A percentile compares a stretch with the other conserved stretches of the same genome.
Evolutionary conservation across 2,113 vertebrate species (phyloP).

Genomic region (Sprattus sprattus): DNA sequence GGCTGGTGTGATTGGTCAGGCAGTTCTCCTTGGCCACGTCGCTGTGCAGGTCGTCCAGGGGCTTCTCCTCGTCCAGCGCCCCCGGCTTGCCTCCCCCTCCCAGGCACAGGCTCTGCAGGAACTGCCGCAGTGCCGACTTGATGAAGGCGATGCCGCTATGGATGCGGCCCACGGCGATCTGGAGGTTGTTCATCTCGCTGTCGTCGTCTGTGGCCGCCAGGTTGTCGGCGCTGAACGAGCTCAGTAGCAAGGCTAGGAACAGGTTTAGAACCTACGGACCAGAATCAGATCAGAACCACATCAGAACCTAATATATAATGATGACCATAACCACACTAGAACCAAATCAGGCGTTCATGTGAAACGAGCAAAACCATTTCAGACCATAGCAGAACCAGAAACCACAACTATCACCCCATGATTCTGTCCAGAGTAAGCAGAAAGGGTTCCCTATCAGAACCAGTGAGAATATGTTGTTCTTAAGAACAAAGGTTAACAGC

Average conservation of each 20-base stretch:
- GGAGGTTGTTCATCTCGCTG: constrained; percentile 97
- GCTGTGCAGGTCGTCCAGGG: constrained; percentile 86
- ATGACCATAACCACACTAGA: too few relatives aligned
- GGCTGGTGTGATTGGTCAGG: constrained; percentile 81
- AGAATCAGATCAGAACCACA: constrained; percentile 2
- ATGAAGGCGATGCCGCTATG: constrained; percentile 84
- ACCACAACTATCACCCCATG: too few relatives aligned
- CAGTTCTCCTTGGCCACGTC: constrained; percentile 85
- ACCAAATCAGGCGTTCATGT: too few relatives aligned
- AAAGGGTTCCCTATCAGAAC: background rate
- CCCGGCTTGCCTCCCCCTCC: constrained; percentile 67
- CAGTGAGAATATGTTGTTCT: background rate
- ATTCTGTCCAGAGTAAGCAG: too few relatives aligned
- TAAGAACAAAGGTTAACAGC: background rate
- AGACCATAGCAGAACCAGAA: too few relatives aligned
- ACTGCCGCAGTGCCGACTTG: constrained; percentile 77
- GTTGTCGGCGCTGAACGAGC: constrained; percentile 98
- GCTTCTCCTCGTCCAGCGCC: constrained; percentile 84
- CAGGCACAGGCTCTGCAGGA: constrained; percentile 84
- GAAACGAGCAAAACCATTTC: too few relatives aligned
- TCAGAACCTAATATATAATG: background rate
- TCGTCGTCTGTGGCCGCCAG: constrained; percentile 93
- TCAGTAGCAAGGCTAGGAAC: constrained; percentile 94
- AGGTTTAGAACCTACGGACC: constrained; percentile 89
- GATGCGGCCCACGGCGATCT: constrained; percentile 93